Base-by-base conservation (phyloP, 2,888 invertebrate species). In the Rhamphomyia laevipes region DNA sequence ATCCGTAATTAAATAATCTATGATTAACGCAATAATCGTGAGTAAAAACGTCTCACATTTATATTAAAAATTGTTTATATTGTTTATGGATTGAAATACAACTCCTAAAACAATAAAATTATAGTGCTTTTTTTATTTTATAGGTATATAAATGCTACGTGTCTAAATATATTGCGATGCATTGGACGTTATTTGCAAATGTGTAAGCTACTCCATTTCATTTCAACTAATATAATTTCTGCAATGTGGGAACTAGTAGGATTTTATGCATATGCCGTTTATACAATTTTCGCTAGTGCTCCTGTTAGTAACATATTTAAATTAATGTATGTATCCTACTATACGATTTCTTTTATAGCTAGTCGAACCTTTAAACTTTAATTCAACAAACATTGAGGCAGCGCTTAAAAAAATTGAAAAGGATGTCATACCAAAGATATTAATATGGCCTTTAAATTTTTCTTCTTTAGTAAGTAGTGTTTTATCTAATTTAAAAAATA, bases 161-260 rank as follows among this genome's bases (percentile, higher is more conserved):
- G 23, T 27, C 23, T 96, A 13, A 91, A 90, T 49, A 86, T 96
- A 0, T 70, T 95, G 18, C 74, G 95, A 56, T 85, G 93, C 51
- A 87, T 86, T 66, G 94, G 90, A 13, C 84, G 88, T 58, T 96
- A 96, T 66, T 75, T 96, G 47, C 93, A 95, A 69, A 93, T 96
- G 80, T 90, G 92, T 64, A 77, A 85, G 58, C 77, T 94, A 51
- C 70, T 96, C 38, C 84, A 89, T 48, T 87, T 93, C 33, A 92
- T 95, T 55, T 87, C 94, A 0, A 79, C 87, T 59, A 90, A 93
- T 70, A 91, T 95, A 3, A 82, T 93, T n/a, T 77, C 82, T 63
- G 82, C 87, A 51, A 87, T 95, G 82, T 84, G 88, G 56, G 93
- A 96, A 61, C 75, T 96, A 17, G 90, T 92, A 67, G 95, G 96